These are phyloP conservation scores for Elanus axillaris DNA, from an alignment of 2,113 vertebrate species.

Conservation along the genomic window DNA sequence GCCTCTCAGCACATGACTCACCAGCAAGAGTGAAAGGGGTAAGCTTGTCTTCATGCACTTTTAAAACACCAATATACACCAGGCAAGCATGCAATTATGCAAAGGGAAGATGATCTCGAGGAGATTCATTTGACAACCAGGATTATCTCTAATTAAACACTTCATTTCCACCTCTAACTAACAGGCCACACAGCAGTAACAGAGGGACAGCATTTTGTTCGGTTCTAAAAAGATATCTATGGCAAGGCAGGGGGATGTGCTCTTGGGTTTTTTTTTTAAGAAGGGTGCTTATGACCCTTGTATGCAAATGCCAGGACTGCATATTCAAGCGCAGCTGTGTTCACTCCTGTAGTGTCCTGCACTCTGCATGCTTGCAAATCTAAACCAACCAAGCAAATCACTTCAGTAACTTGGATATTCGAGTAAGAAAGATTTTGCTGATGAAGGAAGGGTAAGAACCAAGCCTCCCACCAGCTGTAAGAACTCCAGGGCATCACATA, in stretches of 20 bases:
- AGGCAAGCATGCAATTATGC: background rate
- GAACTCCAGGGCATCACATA: background rate
- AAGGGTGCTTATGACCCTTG: background rate
- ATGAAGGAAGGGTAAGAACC: background rate
- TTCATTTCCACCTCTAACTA: background rate
- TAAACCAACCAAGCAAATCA: background rate
- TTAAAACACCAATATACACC: background rate
- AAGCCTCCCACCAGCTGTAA: background rate
- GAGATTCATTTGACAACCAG: background rate
- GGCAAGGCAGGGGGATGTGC: fast-evolving
- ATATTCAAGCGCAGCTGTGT: background rate
- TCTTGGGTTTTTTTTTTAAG: background rate
- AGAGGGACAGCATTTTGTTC: background rate
- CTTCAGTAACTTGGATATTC: background rate
- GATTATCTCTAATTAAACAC: conserved; percentile 6
- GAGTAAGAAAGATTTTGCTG: background rate
- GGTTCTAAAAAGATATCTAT: background rate
- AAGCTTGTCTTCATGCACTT: background rate
- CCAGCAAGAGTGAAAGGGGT: background rate
- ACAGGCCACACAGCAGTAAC: background rate
- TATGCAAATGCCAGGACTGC: background rate
- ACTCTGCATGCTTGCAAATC: background rate
- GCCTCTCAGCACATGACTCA: conserved; percentile 23
- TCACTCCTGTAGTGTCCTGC: background rate
- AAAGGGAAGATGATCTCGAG: background rate